Conservation (phyloP, 2,113 vertebrate species). For the Cinclus cinclus region DNA sequence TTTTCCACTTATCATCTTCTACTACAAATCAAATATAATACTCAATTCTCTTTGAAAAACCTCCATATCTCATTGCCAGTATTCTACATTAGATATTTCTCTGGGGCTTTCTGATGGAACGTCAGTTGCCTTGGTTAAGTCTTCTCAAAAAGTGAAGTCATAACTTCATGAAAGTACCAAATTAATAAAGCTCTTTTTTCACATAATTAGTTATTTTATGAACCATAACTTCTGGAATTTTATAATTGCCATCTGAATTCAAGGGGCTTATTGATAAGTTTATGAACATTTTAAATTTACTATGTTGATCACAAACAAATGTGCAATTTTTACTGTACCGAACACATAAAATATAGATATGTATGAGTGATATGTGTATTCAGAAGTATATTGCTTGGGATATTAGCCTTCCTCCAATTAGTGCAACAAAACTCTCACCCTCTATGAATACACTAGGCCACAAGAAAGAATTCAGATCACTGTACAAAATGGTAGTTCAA, state of each 20-base stretch:
- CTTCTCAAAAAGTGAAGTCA: constrained; percentile 10
- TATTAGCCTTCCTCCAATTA: neutral
- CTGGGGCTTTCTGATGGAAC: neutral
- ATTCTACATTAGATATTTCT: neutral
- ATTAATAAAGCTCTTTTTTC: neutral
- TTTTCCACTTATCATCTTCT: neutral
- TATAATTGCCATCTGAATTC: neutral
- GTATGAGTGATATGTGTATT: neutral
- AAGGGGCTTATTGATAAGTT: neutral
- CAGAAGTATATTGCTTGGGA: neutral
- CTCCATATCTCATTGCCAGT: neutral
- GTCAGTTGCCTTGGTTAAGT: neutral
- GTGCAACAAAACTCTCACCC: neutral
- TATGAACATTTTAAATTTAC: neutral
- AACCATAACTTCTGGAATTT: neutral
- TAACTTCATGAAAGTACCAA: neutral
- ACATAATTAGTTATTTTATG: neutral
- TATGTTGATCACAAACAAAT: neutral
- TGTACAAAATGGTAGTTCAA: neutral
- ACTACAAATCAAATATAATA: neutral
- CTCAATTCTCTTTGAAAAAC: constrained; percentile 1
- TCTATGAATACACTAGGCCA: neutral
- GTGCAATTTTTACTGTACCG: neutral
- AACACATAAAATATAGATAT: neutral
- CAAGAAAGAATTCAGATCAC: neutral